Evolutionary conservation across 2,113 vertebrate species (phyloP).

Genomic region (Mixornis gularis): DNA sequence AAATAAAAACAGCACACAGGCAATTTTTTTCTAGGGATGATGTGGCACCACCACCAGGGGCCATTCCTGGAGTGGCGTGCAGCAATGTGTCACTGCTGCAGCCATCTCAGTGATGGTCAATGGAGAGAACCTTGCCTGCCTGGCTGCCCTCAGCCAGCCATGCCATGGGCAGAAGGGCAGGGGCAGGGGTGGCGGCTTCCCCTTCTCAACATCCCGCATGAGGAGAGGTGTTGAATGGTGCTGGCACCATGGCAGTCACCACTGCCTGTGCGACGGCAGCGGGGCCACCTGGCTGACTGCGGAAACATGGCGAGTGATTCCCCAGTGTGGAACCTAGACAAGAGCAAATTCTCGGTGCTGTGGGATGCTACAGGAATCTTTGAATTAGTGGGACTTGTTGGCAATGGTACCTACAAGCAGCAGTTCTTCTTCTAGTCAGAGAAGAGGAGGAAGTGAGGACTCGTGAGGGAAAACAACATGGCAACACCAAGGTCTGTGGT

Average conservation of each 20-base stretch:
- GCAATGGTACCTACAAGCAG: not conserved
- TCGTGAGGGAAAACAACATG: not conserved
- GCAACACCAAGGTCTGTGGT: not conserved
- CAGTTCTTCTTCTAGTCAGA: not conserved
- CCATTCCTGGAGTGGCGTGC: rapidly evolving
- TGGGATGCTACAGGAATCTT: not conserved
- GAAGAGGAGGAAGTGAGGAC: not conserved
- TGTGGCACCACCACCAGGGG: rapidly evolving
- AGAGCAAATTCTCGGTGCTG: not conserved
- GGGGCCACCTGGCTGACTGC: rapidly evolving
- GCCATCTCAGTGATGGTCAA: not conserved
- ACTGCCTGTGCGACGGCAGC: not conserved
- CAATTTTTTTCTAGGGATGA: not conserved
- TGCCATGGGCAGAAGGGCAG: not conserved
- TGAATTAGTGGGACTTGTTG: not conserved
- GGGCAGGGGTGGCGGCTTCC: rapidly evolving
- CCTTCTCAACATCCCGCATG: not conserved
- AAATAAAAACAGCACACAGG: not conserved
- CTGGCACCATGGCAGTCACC: rapidly evolving
- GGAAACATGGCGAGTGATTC: not conserved
- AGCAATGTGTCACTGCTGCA: not conserved
- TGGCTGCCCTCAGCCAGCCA: not conserved
- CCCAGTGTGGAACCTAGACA: rapidly evolving
- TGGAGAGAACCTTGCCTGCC: not conserved
- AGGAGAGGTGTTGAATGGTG: not conserved